These are phyloP conservation scores for Conistra vaccinii DNA, from an alignment of 2,888 invertebrate genomes.

Conservation along the genomic window DNA sequence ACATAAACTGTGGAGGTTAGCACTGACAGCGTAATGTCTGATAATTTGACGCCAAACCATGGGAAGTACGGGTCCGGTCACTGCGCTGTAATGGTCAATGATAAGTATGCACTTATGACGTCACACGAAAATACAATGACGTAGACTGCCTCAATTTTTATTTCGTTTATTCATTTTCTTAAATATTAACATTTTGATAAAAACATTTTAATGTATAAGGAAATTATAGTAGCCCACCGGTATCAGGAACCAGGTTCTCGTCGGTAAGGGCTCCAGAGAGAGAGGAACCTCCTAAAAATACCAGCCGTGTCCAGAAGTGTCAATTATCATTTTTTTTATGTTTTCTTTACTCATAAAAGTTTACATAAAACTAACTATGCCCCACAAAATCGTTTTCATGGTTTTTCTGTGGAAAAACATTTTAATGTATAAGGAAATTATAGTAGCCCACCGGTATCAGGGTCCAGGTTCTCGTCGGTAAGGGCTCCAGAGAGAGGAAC, in stretches of 20 bases:
- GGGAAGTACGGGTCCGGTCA: constrained; percentile 34
- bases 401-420: neutral
- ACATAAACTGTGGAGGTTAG: constrained; percentile 60
- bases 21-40: constrained; percentile 62
- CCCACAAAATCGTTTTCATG: neutral
- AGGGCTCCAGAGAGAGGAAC: neutral
- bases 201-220: too few relatives aligned
- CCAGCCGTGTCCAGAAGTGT: neutral
- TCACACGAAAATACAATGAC: neutral
- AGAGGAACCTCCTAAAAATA: neutral
- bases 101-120: neutral
- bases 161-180: neutral
- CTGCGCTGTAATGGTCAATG: neutral
- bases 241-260: too few relatives aligned
- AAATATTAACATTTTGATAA: neutral
- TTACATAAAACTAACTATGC: neutral
- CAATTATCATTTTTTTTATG: neutral
- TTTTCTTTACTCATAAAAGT: neutral
- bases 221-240: too few relatives aligned
- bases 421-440: too few relatives aligned
- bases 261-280: neutral
- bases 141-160: neutral
- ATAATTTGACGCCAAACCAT: constrained; percentile 41
- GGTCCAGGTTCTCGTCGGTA: neutral
- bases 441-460: too few relatives aligned